Evolutionary conservation across 2,113 vertebrate species (phyloP).

Genomic region (Macrotis lagotis): DNA sequence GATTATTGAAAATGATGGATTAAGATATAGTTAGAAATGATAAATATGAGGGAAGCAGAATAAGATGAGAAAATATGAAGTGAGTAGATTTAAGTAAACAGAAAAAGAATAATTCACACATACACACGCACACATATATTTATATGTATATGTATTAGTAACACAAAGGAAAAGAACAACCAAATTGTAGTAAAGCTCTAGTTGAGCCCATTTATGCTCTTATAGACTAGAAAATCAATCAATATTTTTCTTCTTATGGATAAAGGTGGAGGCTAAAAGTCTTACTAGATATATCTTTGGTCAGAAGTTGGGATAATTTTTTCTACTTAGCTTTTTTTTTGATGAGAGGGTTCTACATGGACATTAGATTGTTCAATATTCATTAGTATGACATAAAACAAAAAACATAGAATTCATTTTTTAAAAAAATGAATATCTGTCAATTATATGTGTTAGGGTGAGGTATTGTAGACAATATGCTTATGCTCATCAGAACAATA

Average conservation of each 20-base stretch:
- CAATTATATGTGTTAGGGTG: constrained; percentile 1
- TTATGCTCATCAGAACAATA: neutral
- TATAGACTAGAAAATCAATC: neutral
- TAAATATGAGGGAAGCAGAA: neutral
- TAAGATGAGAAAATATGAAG: neutral
- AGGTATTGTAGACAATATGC: neutral
- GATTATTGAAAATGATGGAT: neutral
- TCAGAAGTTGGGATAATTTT: neutral
- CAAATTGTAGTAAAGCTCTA: neutral
- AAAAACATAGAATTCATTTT: neutral
- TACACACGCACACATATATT: no score
- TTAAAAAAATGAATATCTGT: neutral
- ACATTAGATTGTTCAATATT: neutral
- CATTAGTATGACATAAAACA: neutral
- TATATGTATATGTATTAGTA: no score
- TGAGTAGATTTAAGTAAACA: neutral
- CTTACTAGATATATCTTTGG: neutral
- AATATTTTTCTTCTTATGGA: neutral
- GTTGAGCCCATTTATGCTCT: neutral
- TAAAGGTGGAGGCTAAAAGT: neutral
- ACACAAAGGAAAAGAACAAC: neutral
- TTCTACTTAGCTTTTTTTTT: neutral
- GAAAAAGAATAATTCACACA: neutral
- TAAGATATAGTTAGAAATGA: neutral
- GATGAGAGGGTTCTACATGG: neutral